Conservation (phyloP, 2,888 invertebrate species). For the Heliconius ismenius region DNA sequence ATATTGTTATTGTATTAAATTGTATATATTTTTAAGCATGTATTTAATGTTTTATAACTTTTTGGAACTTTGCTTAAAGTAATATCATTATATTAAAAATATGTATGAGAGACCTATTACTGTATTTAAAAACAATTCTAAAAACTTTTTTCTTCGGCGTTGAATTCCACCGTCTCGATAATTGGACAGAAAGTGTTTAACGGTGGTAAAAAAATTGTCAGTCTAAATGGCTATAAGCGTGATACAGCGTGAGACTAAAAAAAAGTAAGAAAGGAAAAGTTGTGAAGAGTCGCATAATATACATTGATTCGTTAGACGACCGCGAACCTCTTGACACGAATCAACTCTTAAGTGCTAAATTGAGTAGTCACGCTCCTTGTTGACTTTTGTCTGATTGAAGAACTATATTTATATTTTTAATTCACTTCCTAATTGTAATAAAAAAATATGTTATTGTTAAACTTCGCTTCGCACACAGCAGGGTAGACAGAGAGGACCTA, state of each 20-base stretch:
- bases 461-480: not conserved
- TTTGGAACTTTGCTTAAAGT: not conserved
- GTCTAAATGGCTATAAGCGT: too few species aligned
- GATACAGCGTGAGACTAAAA: not conserved
- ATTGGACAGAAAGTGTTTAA: too few species aligned
- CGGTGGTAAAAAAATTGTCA: too few species aligned
- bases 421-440: too few species aligned
- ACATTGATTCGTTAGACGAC: not conserved
- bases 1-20: not conserved
- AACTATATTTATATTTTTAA: too few species aligned
- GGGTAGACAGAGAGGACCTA: not conserved
- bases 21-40: not conserved
- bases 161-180: not conserved
- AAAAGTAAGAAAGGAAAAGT: not conserved
- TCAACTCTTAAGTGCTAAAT: not conserved
- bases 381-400: not conserved
- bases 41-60: not conserved
- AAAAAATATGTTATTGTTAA: not conserved
- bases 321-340: conserved; percentile 3
- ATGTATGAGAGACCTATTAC: not conserved
- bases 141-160: not conserved
- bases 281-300: not conserved
- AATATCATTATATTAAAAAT: not conserved
- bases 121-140: too few species aligned
- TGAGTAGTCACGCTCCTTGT: not conserved